Base-by-base conservation (phyloP, 2,113 vertebrate genomes). In the Microtus oregoni region DNA sequence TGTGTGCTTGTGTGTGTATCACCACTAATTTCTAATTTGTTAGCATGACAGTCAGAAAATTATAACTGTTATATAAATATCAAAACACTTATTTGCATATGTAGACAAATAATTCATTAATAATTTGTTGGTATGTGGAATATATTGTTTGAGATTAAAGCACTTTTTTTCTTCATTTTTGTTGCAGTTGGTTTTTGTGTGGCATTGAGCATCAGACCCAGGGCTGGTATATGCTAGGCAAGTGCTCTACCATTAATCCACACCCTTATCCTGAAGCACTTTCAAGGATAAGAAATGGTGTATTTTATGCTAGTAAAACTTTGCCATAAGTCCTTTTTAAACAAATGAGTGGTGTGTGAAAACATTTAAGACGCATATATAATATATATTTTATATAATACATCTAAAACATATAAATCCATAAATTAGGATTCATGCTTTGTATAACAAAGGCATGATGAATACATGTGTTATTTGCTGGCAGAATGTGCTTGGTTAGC, bases 401-500 rank as follows among this genome's bases (percentile, higher is more conserved):
- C 14, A 63, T 83, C 1, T 63, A 83, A 83, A 83, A 58, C 24
- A 44, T 85, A 55, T 95, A 79, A 97, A 90, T 93, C 28, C 52
- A 90, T 93, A 93, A 94, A 87, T 91, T 93, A 82, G 55, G 14
- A 96, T 79, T 89, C 55, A 79, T 14, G 82, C 92, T 96, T 95
- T 94, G 70, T 89, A n/a, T 10, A 44, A 52, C 47, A 61, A 73
- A 86, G 95, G 52, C 63, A 2, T 94, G 86, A 95, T 92, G 82
- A 96, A 96, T 95, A 52, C 90, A 72, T 97, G 70, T 97, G 81
- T 79, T 97, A 91, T 95, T 95, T 95, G 38, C 86, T 87, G 68
- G 94, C 70, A 95, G 70, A 95, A 95, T 97, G 65, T 97, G 92
- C 90, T 96, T 85, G 70, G 82, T 97, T 79, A 97, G 89, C 68